A percentile compares a stretch with the other conserved stretches of the same genome.
Conservation (phyloP, 2,888 invertebrate species). For the Oscheius sp. region DNA sequence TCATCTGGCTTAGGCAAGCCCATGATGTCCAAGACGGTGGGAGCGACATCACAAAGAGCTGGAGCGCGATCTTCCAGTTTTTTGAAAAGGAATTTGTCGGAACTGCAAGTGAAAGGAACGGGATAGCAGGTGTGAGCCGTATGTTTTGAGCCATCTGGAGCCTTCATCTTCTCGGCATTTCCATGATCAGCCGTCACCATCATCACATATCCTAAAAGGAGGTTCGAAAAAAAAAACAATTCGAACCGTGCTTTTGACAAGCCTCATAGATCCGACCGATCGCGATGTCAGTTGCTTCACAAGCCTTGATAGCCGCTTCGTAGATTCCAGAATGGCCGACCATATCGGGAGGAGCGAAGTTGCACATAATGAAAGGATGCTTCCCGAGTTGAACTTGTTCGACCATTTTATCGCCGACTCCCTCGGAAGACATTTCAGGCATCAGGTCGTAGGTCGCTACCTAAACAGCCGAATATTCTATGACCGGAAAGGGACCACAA, state of each 20-base stretch:
- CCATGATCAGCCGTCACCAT: slow-evolving; percentile 71
- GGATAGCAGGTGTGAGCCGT: slow-evolving; percentile 72
- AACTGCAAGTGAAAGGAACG: slow-evolving; percentile 67
- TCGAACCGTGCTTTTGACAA: slow-evolving; percentile 67
- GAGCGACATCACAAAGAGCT: slow-evolving; percentile 73
- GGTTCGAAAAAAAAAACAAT: background rate
- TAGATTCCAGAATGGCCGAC: slow-evolving; percentile 72
- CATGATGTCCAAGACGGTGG: slow-evolving; percentile 71
- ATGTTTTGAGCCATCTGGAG: slow-evolving; percentile 71
- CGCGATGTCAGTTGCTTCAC: slow-evolving; percentile 68
- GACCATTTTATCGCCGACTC: slow-evolving; percentile 72
- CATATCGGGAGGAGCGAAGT: slow-evolving; percentile 74
- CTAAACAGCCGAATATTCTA: slow-evolving; percentile 30
- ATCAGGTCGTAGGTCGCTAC: slow-evolving; percentile 72
- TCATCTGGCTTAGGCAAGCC: slow-evolving; percentile 70
- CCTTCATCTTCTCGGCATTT: slow-evolving; percentile 73
- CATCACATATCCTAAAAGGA: slow-evolving; percentile 38
- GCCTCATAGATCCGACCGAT: slow-evolving; percentile 71
- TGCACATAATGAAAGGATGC: slow-evolving; percentile 73
- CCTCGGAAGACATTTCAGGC: slow-evolving; percentile 72
- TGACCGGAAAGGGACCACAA: too few relatives aligned
- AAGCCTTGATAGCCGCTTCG: slow-evolving; percentile 51
- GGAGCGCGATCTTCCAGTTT: slow-evolving; percentile 56
- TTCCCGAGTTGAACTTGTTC: slow-evolving; percentile 65
- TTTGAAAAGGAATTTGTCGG: slow-evolving; percentile 58